phyloP scores from a whole-genome alignment of 2,113 vertebrate species.

The Aegotheles bennettii region DNA sequence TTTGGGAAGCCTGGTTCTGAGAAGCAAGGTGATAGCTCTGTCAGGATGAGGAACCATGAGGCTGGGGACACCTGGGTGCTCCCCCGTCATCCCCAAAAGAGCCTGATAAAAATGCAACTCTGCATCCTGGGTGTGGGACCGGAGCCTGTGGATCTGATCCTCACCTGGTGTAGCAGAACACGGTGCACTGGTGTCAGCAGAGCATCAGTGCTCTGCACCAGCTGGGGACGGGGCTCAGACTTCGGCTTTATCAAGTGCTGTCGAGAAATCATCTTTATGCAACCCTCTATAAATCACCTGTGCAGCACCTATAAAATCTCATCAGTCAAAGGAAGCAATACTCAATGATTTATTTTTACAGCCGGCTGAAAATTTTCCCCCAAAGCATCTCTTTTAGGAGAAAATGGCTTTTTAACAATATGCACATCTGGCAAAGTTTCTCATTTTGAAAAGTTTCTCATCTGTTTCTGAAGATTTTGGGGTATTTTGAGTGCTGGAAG shows the following conservation, averaged over 20 bases:
- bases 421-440: background rate
- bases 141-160: background rate
- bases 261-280: background rate
- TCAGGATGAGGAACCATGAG: background rate
- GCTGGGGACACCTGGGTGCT: background rate
- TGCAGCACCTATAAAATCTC: background rate
- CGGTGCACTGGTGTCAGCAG: accelerated
- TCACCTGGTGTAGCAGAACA: accelerated
- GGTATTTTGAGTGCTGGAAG: background rate
- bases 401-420: slow-evolving; percentile 8
- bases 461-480: background rate
- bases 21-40: background rate
- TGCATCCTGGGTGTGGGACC: accelerated
- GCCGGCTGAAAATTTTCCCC: background rate
- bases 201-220: background rate
- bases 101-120: background rate
- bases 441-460: background rate
- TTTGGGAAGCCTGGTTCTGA: background rate
- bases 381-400: background rate
- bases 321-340: background rate
- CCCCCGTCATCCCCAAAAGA: background rate
- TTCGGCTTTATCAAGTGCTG: background rate
- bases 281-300: background rate
- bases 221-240: background rate
- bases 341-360: background rate